Conservation (phyloP, 2,888 invertebrate species). For the Tromatobia lineatoria region DNA sequence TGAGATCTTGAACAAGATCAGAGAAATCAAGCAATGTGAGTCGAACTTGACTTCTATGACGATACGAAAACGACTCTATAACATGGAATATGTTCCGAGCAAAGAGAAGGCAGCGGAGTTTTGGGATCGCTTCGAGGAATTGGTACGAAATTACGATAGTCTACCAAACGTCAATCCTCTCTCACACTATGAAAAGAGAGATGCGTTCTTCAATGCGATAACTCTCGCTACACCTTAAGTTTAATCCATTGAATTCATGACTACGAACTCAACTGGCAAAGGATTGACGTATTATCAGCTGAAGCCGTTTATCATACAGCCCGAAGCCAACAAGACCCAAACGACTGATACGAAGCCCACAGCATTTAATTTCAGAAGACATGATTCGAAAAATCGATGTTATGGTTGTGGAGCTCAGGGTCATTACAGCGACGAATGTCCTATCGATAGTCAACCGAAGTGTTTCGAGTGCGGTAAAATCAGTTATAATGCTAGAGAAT, state of each 20-base stretch:
- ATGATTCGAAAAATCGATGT: conserved; percentile 55
- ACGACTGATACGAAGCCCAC: no score
- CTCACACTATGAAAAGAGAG: conserved; percentile 68
- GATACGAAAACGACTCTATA: no score
- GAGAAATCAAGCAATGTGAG: no score
- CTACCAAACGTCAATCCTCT: no score
- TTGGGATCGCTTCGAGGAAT: no score
- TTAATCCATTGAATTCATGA: conserved; percentile 67
- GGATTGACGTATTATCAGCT: conserved; percentile 65
- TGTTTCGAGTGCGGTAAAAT: conserved; percentile 59
- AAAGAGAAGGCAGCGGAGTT: no score
- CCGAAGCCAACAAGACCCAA: no score
- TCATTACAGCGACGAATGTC: conserved; percentile 63
- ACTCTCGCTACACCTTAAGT: conserved; percentile 59
- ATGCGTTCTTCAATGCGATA: conserved; percentile 64
- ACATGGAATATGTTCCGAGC: no score
- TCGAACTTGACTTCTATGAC: no score
- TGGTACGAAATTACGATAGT: no score
- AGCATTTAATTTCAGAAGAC: conserved; percentile 49
- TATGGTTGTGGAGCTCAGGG: conserved; percentile 63
- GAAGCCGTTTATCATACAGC: no score
- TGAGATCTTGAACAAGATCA: no score
- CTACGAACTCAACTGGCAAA: conserved; percentile 59
- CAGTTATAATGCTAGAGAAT: conserved; percentile 48
- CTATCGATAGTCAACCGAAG: conserved; percentile 41